A percentile compares a stretch with the other conserved stretches of the same genome.
These are phyloP conservation scores for Drosophila punjabiensis DNA, from an alignment of 1,140 invertebrate genomes.

Conservation along the genomic window DNA sequence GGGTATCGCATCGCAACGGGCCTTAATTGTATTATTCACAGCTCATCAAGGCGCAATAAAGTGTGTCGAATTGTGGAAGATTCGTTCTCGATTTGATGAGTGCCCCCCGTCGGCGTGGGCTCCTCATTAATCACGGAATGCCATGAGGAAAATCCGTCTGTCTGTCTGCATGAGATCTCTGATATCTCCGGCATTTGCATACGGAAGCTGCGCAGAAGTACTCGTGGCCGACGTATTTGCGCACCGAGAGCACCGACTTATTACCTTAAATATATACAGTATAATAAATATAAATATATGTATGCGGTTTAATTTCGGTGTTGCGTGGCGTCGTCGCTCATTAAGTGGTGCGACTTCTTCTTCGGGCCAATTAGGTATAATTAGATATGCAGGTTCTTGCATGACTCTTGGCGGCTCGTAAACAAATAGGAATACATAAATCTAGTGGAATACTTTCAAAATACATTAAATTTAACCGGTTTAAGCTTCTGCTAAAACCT, in stretches of 20 bases:
- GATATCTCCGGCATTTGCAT: slow-evolving; percentile 64
- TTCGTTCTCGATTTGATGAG: slow-evolving; percentile 66
- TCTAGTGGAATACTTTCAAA: slow-evolving; percentile 74
- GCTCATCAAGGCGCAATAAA: slow-evolving; percentile 72
- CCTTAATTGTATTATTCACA: slow-evolving; percentile 78
- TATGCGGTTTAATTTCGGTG: slow-evolving; percentile 22
- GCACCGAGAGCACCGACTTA: slow-evolving; percentile 29
- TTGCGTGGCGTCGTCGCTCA: slow-evolving; percentile 38
- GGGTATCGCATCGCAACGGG: slow-evolving; percentile 37
- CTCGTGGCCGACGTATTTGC: slow-evolving; percentile 6
- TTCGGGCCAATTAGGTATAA: slow-evolving; percentile 38
- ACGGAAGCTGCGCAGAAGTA: slow-evolving; percentile 67
- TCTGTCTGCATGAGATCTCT: slow-evolving; percentile 23
- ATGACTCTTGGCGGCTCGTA: slow-evolving; percentile 49
- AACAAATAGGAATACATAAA: slow-evolving; percentile 62
- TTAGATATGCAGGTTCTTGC: slow-evolving; percentile 60
- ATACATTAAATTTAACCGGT: slow-evolving; percentile 72
- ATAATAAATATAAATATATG: not conserved
- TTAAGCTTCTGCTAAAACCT: slow-evolving; percentile 51
- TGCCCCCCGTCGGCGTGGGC: slow-evolving; percentile 31
- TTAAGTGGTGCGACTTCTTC: slow-evolving; percentile 34
- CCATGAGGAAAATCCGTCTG: slow-evolving; percentile 44
- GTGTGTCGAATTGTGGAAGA: slow-evolving; percentile 66
- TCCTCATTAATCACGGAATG: slow-evolving; percentile 72
- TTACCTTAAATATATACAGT: slow-evolving; percentile 1